Conservation (phyloP, 2,113 vertebrate species). For the Glareola pratincola region DNA sequence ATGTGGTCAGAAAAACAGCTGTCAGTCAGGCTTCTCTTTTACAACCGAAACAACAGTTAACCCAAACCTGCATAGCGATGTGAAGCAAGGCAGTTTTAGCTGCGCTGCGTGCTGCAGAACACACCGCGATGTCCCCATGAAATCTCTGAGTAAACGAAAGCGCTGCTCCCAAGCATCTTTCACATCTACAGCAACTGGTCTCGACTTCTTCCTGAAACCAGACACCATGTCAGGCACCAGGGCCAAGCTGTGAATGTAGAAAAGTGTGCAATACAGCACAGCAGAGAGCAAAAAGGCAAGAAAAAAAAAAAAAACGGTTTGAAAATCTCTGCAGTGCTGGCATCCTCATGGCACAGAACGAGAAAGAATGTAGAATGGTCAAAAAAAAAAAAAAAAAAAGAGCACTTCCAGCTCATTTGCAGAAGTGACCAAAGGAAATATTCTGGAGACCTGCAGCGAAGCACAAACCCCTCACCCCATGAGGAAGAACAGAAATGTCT, state of each 20-base stretch:
- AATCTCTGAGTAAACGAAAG: conserved; percentile 24
- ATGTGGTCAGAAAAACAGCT: conserved; percentile 44
- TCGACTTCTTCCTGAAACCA: background rate
- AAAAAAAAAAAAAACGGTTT: background rate
- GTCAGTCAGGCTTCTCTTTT: conserved; percentile 38
- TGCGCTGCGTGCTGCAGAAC: background rate
- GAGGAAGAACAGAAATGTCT: background rate
- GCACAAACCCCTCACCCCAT: background rate
- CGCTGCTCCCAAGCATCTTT: background rate
- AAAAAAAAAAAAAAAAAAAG: background rate
- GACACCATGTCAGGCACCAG: background rate
- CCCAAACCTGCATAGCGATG: background rate
- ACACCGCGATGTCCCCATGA: background rate
- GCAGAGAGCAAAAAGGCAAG: background rate
- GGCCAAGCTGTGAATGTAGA: background rate
- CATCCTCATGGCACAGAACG: background rate
- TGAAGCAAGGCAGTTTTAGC: background rate
- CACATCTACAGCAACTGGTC: background rate
- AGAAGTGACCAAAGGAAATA: background rate
- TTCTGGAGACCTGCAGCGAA: rapidly evolving
- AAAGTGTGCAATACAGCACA: background rate
- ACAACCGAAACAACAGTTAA: background rate
- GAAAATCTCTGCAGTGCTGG: background rate
- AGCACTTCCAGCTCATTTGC: background rate
- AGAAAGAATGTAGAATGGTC: background rate